These are phyloP conservation scores for Nibea albiflora DNA, from an alignment of 2,113 vertebrate genomes.

Conservation along the genomic window DNA sequence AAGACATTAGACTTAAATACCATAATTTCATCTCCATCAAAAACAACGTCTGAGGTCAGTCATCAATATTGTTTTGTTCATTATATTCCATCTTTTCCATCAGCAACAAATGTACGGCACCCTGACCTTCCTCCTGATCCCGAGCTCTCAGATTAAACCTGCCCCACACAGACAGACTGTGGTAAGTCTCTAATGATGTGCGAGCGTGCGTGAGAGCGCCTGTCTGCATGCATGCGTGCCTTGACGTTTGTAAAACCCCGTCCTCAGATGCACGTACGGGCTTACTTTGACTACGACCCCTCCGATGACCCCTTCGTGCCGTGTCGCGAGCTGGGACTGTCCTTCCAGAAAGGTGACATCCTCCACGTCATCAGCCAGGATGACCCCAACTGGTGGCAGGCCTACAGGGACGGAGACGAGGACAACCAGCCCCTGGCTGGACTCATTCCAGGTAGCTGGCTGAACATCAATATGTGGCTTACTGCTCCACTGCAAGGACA, in stretches of 20 bases:
- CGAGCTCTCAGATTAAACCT: constrained; percentile 90
- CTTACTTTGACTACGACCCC: constrained; percentile 96
- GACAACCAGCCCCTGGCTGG: constrained; percentile 95
- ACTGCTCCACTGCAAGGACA: constrained; percentile 20
- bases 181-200: constrained; percentile 84
- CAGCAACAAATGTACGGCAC: constrained; percentile 97
- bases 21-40: too few relatives aligned
- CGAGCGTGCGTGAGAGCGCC: not conserved
- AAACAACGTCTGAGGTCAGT: constrained; percentile 4
- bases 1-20: not conserved
- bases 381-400: constrained; percentile 98
- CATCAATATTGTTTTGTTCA: not conserved
- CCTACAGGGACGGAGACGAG: constrained; percentile 95
- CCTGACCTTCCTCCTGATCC: constrained; percentile 95
- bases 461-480: constrained; percentile 24
- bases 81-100: constrained; percentile 42
- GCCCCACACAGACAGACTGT: constrained; percentile 90
- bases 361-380: constrained; percentile 98
- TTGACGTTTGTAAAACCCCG: constrained; percentile 20
- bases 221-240: constrained; percentile 33
- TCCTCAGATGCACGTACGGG: constrained; percentile 92
- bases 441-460: constrained; percentile 91
- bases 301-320: constrained; percentile 96
- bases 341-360: constrained; percentile 96
- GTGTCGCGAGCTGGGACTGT: constrained; percentile 93